phyloP scores from a whole-genome alignment of 2,888 invertebrate species.

The Prosapia bicincta region DNA sequence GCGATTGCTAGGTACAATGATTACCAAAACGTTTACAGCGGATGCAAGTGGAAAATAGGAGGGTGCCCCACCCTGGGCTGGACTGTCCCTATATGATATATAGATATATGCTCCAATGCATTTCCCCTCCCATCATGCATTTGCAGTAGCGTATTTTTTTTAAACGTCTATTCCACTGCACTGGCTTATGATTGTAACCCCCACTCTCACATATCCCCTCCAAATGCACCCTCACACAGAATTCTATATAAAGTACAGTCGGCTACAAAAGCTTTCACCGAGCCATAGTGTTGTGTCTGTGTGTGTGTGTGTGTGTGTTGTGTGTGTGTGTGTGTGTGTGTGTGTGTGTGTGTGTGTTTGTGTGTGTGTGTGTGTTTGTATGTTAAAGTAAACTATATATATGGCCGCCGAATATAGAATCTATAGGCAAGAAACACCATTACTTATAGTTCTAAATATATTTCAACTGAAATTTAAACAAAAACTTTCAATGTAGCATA shows the following conservation, averaged over 20 bases:
- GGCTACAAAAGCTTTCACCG: constrained; percentile 16
- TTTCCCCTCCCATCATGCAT: constrained; percentile 18
- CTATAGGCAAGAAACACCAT: no score
- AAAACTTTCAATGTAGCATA: no score
- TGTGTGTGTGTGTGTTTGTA: no score
- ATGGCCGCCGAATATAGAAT: no score
- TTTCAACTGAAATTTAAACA: no score
- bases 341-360: no score
- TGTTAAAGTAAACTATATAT: no score
- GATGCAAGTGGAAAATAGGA: constrained; percentile 24
- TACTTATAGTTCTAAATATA: no score
- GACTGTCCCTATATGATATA: constrained; percentile 22
- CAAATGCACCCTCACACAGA: constrained; percentile 18
- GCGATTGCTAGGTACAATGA: constrained; percentile 12
- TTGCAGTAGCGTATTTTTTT: constrained; percentile 20
- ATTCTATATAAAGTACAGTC: constrained; percentile 27
- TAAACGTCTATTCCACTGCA: constrained; percentile 21
- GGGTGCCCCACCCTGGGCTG: neutral
- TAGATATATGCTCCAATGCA: constrained; percentile 16
- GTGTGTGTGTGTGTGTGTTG: neutral
- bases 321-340: no score
- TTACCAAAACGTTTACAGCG: constrained; percentile 22
- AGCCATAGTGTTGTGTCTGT: neutral
- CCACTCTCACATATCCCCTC: neutral
- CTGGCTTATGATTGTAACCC: constrained; percentile 21